Base-by-base conservation (phyloP, 2,888 invertebrate genomes). In the Drosophila monieri region DNA sequence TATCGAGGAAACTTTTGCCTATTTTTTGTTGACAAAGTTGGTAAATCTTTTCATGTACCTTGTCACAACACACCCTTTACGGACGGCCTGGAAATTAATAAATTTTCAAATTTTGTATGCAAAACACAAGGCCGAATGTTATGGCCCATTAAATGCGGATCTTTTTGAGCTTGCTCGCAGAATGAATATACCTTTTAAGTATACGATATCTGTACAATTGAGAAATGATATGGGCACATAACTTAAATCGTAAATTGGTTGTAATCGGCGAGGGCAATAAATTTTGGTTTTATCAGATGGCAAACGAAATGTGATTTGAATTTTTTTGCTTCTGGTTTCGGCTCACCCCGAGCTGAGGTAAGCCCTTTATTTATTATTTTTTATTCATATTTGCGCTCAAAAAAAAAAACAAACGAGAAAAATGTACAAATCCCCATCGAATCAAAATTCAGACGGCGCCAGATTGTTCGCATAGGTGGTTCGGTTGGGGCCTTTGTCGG, bases 381-480 rank as follows among this genome's bases (percentile, higher is more conserved):
- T 66, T 77, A 79, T 77, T 79, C 77, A 79, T 83, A 83, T 78
- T 83, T 78, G 65, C 61, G 58, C 44, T 53, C 61, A 64, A 58
- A 52, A 6, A 14, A 5, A 39, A 39, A 15, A 39, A 39, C 14
- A 39, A 41, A 18, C 3, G 5, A 41, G 18, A 41, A 41, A 49
- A 32, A 32, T 49, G 15, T 41, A 6, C 27, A 27, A 25, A 61
- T 61, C 65, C 47, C 23, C 83, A 74, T 74, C 67, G 70, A 83
- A 79, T 86, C 80, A 84, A 68, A 86, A 86, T 86, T 79, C 80
- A 84, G 79, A 60, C 84, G 78, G 86, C 86, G 86, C 78, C 86
- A 83, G 66, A 51, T 49, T 46, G 25, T 9, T 35, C 35, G 14
- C 14, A 35, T 8, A 9, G 18, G 44, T n/a, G 27, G 6, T 4